Percentiles rank a stretch among this genome's conserved stretches.
phyloP scores from a whole-genome alignment of 2,113 vertebrate species.

The Nibea coibor region DNA sequence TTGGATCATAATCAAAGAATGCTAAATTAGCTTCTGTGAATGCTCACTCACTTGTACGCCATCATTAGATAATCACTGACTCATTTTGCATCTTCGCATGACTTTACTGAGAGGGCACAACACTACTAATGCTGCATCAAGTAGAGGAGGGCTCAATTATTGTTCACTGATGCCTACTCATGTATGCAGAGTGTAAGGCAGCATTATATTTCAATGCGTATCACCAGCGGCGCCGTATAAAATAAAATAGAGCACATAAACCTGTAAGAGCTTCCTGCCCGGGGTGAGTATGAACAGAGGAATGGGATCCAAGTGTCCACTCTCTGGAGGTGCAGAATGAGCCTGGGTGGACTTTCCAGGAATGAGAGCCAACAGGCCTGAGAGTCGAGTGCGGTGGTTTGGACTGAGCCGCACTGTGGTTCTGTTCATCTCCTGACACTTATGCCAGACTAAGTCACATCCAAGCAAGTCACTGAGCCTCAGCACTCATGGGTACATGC shows the following conservation, averaged over 20 bases:
- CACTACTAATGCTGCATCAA: constrained; percentile 12
- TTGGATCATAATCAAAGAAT: constrained; percentile 1
- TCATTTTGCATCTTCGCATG: constrained; percentile 22
- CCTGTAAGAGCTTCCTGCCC: neutral
- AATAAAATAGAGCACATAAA: neutral
- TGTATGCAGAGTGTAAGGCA: constrained; percentile 1
- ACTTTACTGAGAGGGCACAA: constrained; percentile 7
- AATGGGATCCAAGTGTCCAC: neutral
- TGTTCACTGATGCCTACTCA: constrained; percentile 16
- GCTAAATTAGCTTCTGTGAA: neutral
- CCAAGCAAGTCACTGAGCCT: too few species aligned
- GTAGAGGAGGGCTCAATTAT: constrained; percentile 26
- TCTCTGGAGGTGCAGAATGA: neutral
- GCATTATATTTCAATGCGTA: neutral
- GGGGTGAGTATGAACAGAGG: neutral
- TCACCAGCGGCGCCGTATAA: neutral
- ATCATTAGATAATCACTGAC: constrained; percentile 41
- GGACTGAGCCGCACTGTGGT: too few species aligned
- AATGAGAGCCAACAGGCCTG: neutral
- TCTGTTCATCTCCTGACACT: too few species aligned
- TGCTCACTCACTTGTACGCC: constrained; percentile 8
- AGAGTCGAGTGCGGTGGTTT: too few species aligned
- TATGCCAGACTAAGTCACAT: too few species aligned
- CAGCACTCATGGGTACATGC: too few species aligned
- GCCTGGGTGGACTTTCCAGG: neutral